Evolutionary conservation across 92 coral and sea anemone species (phyloP).

Genomic region (Phenganax marumi): DNA sequence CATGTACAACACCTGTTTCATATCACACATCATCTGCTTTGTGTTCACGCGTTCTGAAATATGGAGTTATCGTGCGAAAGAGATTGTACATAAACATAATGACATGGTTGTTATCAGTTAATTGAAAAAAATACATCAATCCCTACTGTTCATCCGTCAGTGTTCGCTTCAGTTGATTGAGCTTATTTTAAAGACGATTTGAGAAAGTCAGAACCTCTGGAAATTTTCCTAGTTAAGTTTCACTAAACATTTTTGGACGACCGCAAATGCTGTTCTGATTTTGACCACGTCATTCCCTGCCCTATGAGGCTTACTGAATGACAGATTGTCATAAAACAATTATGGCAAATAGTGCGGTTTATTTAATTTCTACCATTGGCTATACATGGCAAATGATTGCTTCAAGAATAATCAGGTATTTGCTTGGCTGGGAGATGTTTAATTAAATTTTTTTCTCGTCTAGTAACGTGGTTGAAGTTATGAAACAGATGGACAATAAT

Average conservation of each 20-base stretch:
- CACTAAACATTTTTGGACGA: no score
- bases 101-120: slow-evolving; percentile 32
- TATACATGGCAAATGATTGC: no score
- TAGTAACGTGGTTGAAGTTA: slow-evolving; percentile 61
- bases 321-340: no score
- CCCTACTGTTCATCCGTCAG: slow-evolving; percentile 26
- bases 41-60: neutral
- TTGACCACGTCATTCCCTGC: no score
- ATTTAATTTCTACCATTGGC: no score
- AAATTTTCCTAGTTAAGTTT: slow-evolving; percentile 6
- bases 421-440: no score
- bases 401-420: no score
- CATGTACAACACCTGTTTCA: neutral
- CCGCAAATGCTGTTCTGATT: no score
- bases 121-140: slow-evolving; percentile 36
- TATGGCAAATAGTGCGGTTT: no score
- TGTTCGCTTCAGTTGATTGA: slow-evolving; percentile 30
- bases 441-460: neutral
- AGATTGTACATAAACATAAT: slow-evolving; percentile 12
- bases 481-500: slow-evolving; percentile 64
- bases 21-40: neutral
- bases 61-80: slow-evolving; percentile 4
- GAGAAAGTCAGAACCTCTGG: neutral
- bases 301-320: no score
- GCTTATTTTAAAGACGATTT: neutral